phyloP scores from a whole-genome alignment of 30 jellyfish, hydroid and myxozoan genomes.

The Aurelia sp. region DNA sequence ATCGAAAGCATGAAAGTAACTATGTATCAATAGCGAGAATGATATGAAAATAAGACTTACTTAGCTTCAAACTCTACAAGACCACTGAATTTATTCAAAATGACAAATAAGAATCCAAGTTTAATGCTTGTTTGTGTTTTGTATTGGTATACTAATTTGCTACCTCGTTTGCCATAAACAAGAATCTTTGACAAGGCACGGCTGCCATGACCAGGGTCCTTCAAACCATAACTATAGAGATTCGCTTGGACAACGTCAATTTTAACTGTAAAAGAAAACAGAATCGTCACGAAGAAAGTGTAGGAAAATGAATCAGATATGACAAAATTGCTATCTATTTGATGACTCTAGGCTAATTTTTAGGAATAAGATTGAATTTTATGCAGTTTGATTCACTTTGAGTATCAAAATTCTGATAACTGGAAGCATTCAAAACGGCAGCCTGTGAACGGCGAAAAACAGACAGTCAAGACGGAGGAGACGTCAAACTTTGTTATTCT shows the following conservation, averaged over 20 bases:
- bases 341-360: too few species aligned
- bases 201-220: background rate
- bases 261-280: background rate
- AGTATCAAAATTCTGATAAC: too few species aligned
- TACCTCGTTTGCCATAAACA: background rate
- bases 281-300: background rate
- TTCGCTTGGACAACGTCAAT: background rate
- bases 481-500: too few species aligned
- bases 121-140: background rate
- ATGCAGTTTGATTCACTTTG: too few species aligned
- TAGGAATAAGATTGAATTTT: too few species aligned
- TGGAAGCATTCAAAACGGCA: too few species aligned
- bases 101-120: slow-evolving; percentile 9
- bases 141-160: background rate
- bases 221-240: background rate
- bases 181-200: background rate
- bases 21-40: too few species aligned
- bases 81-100: slow-evolving; percentile 11
- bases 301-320: background rate
- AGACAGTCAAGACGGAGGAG: too few species aligned
- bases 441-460: too few species aligned
- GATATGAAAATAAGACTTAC: background rate
- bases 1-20: too few species aligned
- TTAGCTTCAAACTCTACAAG: slow-evolving; percentile 21
- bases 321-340: too few species aligned